Evolutionary conservation across 1,140 invertebrate genomes (phyloP).

Genomic region (Aleiodes sp.): DNA sequence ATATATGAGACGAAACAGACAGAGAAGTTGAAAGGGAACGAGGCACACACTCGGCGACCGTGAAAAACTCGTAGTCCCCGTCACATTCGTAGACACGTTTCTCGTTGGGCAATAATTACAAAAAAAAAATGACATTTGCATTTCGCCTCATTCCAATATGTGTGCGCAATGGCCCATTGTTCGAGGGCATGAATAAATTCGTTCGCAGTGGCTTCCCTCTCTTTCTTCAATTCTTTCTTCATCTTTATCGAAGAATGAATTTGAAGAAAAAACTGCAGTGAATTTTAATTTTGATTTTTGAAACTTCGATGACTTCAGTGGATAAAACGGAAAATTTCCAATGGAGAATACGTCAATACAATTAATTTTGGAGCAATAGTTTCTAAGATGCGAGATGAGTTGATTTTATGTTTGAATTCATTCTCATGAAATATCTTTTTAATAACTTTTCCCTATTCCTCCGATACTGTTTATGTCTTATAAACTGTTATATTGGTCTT

Average conservation of each 20-base stretch:
- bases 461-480: no score
- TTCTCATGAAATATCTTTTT: no score
- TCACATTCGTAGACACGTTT: constrained; percentile 36
- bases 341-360: no score
- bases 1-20: not conserved
- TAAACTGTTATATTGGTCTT: no score
- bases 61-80: constrained; percentile 22
- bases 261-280: constrained; percentile 3
- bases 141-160: constrained; percentile 33
- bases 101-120: constrained; percentile 35
- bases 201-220: constrained; percentile 14
- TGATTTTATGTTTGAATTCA: no score
- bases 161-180: constrained; percentile 26
- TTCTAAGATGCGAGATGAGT: no score
- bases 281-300: no score
- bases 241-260: not conserved
- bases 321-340: no score
- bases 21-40: not conserved
- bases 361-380: no score
- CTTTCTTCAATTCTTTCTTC: not conserved
- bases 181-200: constrained; percentile 35
- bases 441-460: no score
- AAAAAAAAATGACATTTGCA: constrained; percentile 30
- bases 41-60: constrained; percentile 15
- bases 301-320: no score